Percentiles rank a stretch among this genome's conserved stretches.
phyloP scores from a whole-genome alignment of 2,113 vertebrate genomes.

The Sterrhoptilus dennistouni region DNA sequence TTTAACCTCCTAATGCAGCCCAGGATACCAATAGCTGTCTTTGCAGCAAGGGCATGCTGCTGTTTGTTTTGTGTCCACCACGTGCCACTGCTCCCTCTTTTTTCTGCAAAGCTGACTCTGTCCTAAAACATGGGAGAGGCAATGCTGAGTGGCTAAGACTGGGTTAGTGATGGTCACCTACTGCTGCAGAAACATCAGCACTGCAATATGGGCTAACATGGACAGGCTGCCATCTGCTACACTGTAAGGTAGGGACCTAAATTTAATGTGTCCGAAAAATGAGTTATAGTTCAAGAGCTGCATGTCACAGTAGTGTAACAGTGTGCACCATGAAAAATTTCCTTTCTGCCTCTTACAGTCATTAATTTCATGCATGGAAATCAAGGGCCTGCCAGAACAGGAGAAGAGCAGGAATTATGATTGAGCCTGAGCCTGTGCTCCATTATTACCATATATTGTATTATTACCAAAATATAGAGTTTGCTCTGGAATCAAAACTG shows the following conservation, averaged over 20 bases:
- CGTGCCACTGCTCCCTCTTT: neutral
- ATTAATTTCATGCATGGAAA: constrained; percentile 6
- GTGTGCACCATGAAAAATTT: neutral
- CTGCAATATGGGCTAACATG: neutral
- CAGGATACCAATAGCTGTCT: neutral
- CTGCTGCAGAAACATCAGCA: neutral
- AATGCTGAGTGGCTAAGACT: neutral
- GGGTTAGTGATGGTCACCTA: rapidly evolving
- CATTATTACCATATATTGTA: neutral
- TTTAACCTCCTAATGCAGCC: neutral
- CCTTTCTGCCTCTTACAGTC: constrained; percentile 7
- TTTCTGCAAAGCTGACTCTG: neutral
- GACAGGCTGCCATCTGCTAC: neutral
- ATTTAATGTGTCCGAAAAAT: neutral
- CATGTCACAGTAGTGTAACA: neutral
- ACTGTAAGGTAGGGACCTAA: neutral
- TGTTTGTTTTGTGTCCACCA: neutral
- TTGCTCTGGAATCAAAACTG: constrained; percentile 35
- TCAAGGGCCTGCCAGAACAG: constrained; percentile 7
- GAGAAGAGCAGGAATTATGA: constrained; percentile 15
- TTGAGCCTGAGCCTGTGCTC: constrained; percentile 9
- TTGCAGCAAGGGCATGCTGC: neutral
- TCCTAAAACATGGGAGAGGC: neutral
- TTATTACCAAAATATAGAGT: constrained; percentile 12
- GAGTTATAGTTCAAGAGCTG: neutral